A percentile compares a stretch with the other conserved stretches of the same genome.
Conservation (phyloP, 2,797 vertebrate genomes). For the Eulemur coronatus region DNA sequence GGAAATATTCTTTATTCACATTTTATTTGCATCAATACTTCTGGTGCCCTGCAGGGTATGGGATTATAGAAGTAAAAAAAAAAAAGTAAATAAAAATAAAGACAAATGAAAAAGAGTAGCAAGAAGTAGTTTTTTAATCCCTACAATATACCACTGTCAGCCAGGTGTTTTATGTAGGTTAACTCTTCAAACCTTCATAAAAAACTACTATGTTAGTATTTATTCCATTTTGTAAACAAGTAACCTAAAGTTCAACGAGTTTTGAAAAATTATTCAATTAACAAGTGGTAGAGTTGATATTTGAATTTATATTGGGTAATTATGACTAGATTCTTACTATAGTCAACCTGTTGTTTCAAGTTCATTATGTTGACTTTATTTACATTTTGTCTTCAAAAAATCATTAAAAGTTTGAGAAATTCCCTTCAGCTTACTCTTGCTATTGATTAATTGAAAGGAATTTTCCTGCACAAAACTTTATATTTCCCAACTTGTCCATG, state of each 20-base stretch:
- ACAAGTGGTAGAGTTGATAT: not conserved
- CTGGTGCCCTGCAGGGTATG: no score
- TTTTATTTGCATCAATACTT: not conserved
- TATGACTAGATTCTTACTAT: not conserved
- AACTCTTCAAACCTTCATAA: not conserved
- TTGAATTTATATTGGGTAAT: not conserved
- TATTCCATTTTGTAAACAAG: not conserved
- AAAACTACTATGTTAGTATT: not conserved
- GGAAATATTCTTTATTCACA: not conserved
- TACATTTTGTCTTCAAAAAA: not conserved
- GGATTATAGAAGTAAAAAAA: not conserved
- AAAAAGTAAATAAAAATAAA: not conserved
- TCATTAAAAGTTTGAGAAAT: slow-evolving; percentile 21
- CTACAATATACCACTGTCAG: not conserved
- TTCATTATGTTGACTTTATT: not conserved
- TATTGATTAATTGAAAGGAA: not conserved
- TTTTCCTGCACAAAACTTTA: not conserved
- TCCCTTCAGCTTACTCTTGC: not conserved
- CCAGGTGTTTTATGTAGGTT: not conserved
- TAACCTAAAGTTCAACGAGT: not conserved
- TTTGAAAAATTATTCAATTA: not conserved
- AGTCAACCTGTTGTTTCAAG: not conserved
- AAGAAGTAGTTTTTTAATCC: not conserved
- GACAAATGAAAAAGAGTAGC: not conserved
- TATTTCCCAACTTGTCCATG: slow-evolving; percentile 12